Evolutionary conservation across 2,888 invertebrate genomes (phyloP), one percentile per base, ranked within the genome.

Genomic region (Gisinianus flammeolus): DNA sequence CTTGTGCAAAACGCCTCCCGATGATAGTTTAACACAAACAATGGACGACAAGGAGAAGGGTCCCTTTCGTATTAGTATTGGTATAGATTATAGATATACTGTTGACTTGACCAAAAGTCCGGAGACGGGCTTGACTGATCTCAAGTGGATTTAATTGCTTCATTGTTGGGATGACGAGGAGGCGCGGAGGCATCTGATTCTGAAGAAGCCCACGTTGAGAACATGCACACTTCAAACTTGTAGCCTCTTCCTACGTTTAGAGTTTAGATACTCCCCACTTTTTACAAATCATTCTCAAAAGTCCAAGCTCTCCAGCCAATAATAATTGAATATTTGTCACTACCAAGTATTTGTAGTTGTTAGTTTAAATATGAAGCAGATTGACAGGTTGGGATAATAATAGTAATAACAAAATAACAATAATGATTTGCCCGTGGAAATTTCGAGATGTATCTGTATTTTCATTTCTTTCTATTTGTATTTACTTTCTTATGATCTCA

Each of bases 131-230:
- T 69, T 10, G 73, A 16, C 31, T 33, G 31, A 54, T 16, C 3
- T 24, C 58, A 31, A 75, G 70, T 70, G 64, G 68, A 67, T 75
- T 79, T 79, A 79, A 79, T 79, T 79, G 76, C 71, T 72, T 75
- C 68, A 79, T 79, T 79, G 79, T 79, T 79, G 58, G 24, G 67
- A 35, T 79, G 79, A 79, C 75, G 67, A 22, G 76, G 71, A 70
- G 33, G n/a, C n/a, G n/a, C n/a, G n/a, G n/a, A n/a, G n/a, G 79
- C 10, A 79, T n/a, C n/a, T n/a, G n/a, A n/a, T n/a, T 66, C 79
- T 79, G 79, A 79, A 79, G 79, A 62, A 79, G 79, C 79, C 66
- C 71, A 54, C 71, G n/a, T 71, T 79, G 79, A 68, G 76, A 71
- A 75, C 70, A 68, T 62, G 24, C 26, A 62, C 12, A n/a, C 62